Evolutionary conservation across 2,888 invertebrate species (phyloP).

Genomic region (Mellilla xanthometata): DNA sequence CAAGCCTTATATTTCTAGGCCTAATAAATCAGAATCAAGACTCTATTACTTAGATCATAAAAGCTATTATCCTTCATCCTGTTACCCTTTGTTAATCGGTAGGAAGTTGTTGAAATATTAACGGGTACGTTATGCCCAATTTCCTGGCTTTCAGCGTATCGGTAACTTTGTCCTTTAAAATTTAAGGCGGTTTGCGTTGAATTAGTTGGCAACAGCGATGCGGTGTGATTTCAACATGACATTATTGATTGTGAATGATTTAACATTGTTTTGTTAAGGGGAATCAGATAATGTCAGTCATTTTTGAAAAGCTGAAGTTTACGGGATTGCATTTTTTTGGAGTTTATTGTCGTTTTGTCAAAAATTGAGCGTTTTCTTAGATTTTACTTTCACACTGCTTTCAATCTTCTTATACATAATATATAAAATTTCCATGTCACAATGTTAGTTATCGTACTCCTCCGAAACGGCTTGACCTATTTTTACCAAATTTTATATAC

Average conservation of each 20-base stretch:
- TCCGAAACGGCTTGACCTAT: no score
- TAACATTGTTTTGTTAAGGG: slow-evolving; percentile 4
- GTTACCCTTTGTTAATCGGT: slow-evolving; percentile 55
- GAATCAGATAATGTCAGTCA: neutral
- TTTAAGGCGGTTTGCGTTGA: slow-evolving; percentile 47
- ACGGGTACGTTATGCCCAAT: slow-evolving; percentile 76
- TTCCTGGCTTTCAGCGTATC: slow-evolving; percentile 76
- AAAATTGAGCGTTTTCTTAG: no score
- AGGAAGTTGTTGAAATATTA: slow-evolving; percentile 78
- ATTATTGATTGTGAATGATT: slow-evolving; percentile 11
- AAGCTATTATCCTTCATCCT: slow-evolving; percentile 29
- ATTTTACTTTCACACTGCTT: no score
- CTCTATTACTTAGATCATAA: slow-evolving; percentile 33
- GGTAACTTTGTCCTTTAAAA: slow-evolving; percentile 65
- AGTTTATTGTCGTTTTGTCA: no score
- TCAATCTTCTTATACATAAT: no score
- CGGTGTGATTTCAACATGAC: slow-evolving; percentile 16
- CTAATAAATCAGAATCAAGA: slow-evolving; percentile 29
- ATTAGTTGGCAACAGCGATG: slow-evolving; percentile 37
- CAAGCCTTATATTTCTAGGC: slow-evolving; percentile 45
- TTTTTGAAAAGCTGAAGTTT: no score
- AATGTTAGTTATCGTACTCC: no score
- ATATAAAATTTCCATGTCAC: no score
- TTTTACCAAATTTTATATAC: no score
- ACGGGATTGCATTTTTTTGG: no score